These are phyloP conservation scores for Corticium candelabrum DNA, from an alignment of 37 sponge, comb jelly and placozoan genomes.

Conservation along the genomic window DNA sequence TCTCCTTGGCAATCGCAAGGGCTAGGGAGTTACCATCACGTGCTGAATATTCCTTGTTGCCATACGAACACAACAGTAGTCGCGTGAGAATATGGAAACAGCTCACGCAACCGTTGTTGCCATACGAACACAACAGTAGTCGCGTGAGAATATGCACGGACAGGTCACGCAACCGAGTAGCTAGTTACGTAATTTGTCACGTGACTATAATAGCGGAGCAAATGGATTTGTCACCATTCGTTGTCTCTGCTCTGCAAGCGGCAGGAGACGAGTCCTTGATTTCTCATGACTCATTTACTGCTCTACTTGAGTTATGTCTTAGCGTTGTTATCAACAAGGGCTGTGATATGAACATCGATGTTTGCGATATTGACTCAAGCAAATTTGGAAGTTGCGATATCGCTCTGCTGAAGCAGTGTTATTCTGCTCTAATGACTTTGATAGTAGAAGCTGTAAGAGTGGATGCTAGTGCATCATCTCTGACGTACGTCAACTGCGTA, in stretches of 20 bases:
- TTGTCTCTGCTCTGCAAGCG: not conserved
- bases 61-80: too few relatives aligned
- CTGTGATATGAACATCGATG: not conserved
- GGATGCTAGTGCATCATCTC: not conserved
- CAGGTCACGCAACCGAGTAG: too few relatives aligned
- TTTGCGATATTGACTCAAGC: not conserved
- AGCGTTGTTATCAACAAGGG: not conserved
- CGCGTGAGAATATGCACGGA: too few relatives aligned
- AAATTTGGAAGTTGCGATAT: not conserved
- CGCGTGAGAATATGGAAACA: too few relatives aligned
- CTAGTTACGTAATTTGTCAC: too few relatives aligned
- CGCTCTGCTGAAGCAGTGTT: not conserved
- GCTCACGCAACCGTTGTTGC: too few relatives aligned
- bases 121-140: too few relatives aligned
- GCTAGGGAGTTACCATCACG: too few relatives aligned
- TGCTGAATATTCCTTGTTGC: too few relatives aligned
- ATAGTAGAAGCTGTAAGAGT: not conserved
- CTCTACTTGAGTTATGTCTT: not conserved
- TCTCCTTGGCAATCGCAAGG: too few relatives aligned
- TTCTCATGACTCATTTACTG: not conserved
- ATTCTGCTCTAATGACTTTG: not conserved
- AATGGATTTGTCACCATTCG: not conserved
- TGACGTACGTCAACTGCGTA: not conserved
- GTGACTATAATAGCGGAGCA: not conserved
- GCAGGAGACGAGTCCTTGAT: not conserved